These are phyloP conservation scores for Wasmannia auropunctata DNA, from an alignment of 1,140 invertebrate species.

Conservation along the genomic window DNA sequence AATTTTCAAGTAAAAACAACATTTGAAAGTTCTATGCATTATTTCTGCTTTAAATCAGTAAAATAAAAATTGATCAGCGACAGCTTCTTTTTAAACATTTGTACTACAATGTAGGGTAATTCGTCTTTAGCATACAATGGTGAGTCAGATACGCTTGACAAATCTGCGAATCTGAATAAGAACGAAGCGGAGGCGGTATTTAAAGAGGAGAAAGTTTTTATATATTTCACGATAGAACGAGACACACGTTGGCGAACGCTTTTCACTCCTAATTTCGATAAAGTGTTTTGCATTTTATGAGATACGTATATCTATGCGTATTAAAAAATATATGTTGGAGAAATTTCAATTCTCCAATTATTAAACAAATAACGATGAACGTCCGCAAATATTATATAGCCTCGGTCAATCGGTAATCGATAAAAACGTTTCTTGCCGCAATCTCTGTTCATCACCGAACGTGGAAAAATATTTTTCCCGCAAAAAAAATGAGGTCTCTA, in stretches of 20 bases:
- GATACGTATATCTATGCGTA: neutral
- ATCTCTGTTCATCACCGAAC: neutral
- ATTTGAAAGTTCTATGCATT: neutral
- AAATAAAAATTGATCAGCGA: slow-evolving; percentile 11
- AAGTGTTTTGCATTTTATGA: neutral
- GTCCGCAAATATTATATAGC: neutral
- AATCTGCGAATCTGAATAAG: slow-evolving; percentile 10
- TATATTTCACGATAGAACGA: neutral
- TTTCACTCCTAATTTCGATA: slow-evolving; percentile 39
- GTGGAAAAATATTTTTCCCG: neutral
- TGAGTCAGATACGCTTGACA: slow-evolving; percentile 15
- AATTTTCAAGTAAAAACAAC: neutral
- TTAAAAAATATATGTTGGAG: neutral
- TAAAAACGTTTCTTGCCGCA: slow-evolving; percentile 7
- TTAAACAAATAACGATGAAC: neutral
- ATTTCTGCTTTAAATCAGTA: neutral
- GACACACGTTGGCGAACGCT: neutral
- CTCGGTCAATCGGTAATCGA: slow-evolving; percentile 4
- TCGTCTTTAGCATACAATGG: slow-evolving; percentile 6
- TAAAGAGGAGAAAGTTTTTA: slow-evolving; percentile 51
- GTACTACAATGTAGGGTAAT: neutral
- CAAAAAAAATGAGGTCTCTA: neutral
- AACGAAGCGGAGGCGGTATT: slow-evolving; percentile 11
- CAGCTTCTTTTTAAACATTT: neutral
- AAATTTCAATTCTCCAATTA: slow-evolving; percentile 3